Evolutionary conservation across 1,140 invertebrate species (phyloP), one percentile per base, ranked within the genome.

Genomic region (Ceratosolen fusciceps): DNA sequence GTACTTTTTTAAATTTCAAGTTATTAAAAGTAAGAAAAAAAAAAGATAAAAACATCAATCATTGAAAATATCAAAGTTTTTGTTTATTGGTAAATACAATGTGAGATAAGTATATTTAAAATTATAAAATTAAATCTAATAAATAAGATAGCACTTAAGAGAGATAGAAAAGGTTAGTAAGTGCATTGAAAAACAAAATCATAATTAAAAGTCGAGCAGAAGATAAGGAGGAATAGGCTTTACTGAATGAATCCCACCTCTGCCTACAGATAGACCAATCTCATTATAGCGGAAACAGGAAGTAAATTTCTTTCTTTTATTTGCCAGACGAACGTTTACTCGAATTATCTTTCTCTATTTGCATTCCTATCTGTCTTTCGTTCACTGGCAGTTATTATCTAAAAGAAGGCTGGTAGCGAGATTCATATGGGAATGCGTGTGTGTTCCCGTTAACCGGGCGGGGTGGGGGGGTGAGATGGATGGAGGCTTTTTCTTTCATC

Each of bases 271-370:
- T 73, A 71, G 60, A 49, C 72, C 62, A 71, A 80, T 80, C 65
- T 75, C 67, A 62, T 71, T 62, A 16, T 21, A 80, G 12, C 72
- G 79, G 73, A 80, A 71, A 76, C 73, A 49, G 73, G 73, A 80
- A 80, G 54, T 43, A 37, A 37, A 19, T 74, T 70, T 62, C 71
- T 74, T 68, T 31, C 31, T 62, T 34, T 60, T 34, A 37, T 37
- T 43, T 26, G 16, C 12, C 62, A 68, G 29, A 67, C 60, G 5
- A 67, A 54, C n/a, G 39, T 26, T 29, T 56, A 9, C 12, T 52
- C 47, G 2, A 2, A 0, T 71, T 71, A 31, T 31, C 34, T 58
- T 34, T 70, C 24, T 49, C 43, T 52, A 47, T 70, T 70, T 70
- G 4, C 43, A 29, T 70, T 43, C 43, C 24, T 72, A 31, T 72